Evolutionary conservation across 2,113 vertebrate genomes (phyloP), one percentile per base, ranked within the genome.

Genomic region (Gallinago jamesoni): DNA sequence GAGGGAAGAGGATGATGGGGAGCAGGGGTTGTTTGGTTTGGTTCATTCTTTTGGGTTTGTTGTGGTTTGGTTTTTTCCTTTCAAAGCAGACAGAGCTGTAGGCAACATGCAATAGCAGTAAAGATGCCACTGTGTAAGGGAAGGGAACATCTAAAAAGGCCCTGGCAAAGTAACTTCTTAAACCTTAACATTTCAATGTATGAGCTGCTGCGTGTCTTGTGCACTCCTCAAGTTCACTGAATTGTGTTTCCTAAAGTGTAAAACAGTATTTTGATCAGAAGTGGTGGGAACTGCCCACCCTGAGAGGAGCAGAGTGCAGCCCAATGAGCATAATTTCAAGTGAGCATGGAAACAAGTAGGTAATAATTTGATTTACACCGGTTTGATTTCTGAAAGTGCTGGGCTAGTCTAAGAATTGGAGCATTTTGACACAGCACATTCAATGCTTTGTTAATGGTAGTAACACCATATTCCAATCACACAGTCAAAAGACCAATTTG

Each of bases 181-280:
- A 39, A 10, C 17, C 10, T 39, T 24, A 33, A 6, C 4, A 6
- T 35, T 35, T 13, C 39, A 13, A 3, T 10, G 7, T 1, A 10
- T 1, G 12, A 39, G 48, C 7, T 74, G 33, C 18, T 69, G 43
- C 12, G 13, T 24, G 22, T 53, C 25, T 14, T 10, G n/a, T 31
- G 11, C 24, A 16, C 10, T 6, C 31, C 0, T 0, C 11, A 21
- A 14, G 8, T 19, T 41, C 39, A 24, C 0, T 12, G 41, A 78
- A 15, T 9, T n/a, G 28, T 1, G 1, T 9, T 53, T 43, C 47
- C 27, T 53, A 2, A 28, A 43, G 41, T 6, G 5, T 30, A 60
- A 41, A 50, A 41, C 6, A 37, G 8, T 43, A 37, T 66, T 70
- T 66, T 53, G 43, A 30, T 21, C 33, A 77, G 52, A 86, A 70